Conservation (phyloP, 2,113 vertebrate species). For the Arothron firmamentum region DNA sequence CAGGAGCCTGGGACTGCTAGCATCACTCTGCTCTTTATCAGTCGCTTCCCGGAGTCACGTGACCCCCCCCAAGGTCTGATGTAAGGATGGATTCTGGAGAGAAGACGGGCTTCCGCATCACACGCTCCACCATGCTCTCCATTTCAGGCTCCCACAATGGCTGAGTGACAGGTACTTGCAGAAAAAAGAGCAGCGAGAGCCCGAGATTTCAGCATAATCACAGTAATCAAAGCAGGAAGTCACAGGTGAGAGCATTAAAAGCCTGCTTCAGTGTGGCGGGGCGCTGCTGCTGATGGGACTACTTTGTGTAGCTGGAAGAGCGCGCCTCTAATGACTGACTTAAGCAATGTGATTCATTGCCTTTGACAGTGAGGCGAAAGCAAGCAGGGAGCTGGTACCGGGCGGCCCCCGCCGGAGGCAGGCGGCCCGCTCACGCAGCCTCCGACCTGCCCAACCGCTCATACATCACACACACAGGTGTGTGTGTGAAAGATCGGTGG, state of each 20-base stretch:
- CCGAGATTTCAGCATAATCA: neutral
- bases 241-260: constrained; percentile 50
- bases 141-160: neutral
- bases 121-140: neutral
- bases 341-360: constrained; percentile 56
- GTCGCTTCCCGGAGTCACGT: no score
- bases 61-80: no score
- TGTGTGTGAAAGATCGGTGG: neutral
- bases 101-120: neutral
- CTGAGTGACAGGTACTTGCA: neutral
- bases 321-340: constrained; percentile 47
- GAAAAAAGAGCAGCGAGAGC: constrained; percentile 13
- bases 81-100: constrained; percentile 22
- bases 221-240: constrained; percentile 16
- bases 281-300: constrained; percentile 34
- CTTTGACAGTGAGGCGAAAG: constrained; percentile 47
- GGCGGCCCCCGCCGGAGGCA: constrained; percentile 16
- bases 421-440: neutral
- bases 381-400: constrained; percentile 11
- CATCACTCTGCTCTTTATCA: no score
- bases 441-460: no score
- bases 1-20: no score
- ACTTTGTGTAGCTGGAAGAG: constrained; percentile 48
- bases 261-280: constrained; percentile 24
- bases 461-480: neutral